phyloP scores from a whole-genome alignment of 2,113 vertebrate genomes.

The Scopus umbretta region DNA sequence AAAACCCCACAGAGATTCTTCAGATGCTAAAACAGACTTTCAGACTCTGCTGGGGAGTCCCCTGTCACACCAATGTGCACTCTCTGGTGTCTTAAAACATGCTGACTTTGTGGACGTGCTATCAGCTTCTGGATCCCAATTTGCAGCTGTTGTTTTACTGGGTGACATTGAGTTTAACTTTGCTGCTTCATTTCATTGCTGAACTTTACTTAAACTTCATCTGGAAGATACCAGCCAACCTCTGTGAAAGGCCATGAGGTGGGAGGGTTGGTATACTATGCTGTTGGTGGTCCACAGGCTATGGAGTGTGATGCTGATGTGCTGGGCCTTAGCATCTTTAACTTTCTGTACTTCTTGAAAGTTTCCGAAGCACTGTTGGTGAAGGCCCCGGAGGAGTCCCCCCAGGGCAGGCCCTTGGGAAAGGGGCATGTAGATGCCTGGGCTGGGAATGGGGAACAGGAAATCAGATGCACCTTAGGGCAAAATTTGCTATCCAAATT shows the following conservation, averaged over 20 bases:
- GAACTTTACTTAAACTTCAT: background rate
- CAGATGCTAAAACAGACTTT: background rate
- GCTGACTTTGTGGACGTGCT: background rate
- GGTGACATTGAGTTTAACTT: background rate
- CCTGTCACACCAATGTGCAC: background rate
- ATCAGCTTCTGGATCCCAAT: background rate
- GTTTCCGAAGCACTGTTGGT: background rate
- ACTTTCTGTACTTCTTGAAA: background rate
- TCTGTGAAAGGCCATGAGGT: background rate
- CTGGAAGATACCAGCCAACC: background rate
- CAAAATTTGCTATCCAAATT: conserved; percentile 49
- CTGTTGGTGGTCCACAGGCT: background rate
- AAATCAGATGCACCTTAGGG: conserved; percentile 25
- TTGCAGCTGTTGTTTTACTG: background rate
- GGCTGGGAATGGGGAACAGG: conserved; percentile 41
- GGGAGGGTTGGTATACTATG: background rate
- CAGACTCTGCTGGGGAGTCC: background rate
- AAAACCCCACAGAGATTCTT: background rate
- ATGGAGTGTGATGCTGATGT: background rate
- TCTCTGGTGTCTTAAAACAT: background rate
- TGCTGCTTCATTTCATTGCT: background rate
- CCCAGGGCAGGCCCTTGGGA: background rate
- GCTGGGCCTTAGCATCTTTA: background rate
- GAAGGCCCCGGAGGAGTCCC: background rate
- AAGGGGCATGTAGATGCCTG: conserved; percentile 6